Conservation (phyloP, 2,113 vertebrate genomes). For the Arenaria interpres region DNA sequence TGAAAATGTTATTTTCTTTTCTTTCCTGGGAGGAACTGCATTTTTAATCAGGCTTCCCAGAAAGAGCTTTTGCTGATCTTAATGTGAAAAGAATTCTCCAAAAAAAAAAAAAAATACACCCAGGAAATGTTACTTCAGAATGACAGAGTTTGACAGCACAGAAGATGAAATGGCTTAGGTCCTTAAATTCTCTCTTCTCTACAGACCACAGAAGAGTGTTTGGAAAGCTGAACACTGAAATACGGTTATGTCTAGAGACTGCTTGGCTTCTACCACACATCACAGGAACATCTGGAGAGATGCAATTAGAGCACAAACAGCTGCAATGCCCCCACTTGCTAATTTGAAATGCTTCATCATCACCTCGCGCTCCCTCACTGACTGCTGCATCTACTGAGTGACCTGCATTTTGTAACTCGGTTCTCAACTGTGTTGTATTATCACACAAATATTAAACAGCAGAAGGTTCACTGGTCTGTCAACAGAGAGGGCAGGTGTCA, state of each 20-base stretch:
- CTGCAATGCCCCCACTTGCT: neutral
- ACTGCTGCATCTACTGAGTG: neutral
- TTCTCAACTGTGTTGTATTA: neutral
- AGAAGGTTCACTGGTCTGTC: neutral
- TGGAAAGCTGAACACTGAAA: neutral
- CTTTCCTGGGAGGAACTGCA: conserved; percentile 35
- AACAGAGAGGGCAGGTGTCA: neutral
- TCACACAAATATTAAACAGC: neutral
- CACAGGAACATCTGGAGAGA: conserved; percentile 36
- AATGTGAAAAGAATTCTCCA: conserved; percentile 42
- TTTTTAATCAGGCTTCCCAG: conserved; percentile 58
- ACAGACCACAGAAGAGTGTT: neutral
- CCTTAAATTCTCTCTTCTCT: conserved; percentile 14
- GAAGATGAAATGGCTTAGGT: conserved; percentile 26
- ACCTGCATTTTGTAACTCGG: neutral
- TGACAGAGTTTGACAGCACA: conserved; percentile 33
- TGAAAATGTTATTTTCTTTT: conserved; percentile 32
- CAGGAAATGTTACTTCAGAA: conserved; percentile 48
- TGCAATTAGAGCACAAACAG: neutral
- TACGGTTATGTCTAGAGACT: neutral
- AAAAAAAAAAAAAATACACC: neutral
- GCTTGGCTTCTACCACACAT: neutral
- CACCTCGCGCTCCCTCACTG: neutral
- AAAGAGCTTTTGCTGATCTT: conserved; percentile 50
- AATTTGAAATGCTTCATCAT: neutral